Evolutionary conservation across 2,113 vertebrate species (phyloP).

Genomic region (Tyrannus savana): DNA sequence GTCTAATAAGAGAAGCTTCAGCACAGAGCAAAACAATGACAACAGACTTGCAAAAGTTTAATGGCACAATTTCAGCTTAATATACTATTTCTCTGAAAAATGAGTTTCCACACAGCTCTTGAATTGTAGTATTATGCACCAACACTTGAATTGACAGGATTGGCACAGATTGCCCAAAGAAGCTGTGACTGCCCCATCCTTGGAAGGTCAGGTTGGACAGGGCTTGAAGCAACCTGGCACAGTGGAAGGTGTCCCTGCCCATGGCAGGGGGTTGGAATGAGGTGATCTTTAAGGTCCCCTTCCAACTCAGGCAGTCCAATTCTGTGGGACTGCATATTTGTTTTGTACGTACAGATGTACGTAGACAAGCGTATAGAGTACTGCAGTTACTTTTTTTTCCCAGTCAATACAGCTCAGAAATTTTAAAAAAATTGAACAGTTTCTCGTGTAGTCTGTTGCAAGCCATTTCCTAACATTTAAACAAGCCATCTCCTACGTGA

Average conservation of each 20-base stretch:
- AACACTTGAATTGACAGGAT: not conserved
- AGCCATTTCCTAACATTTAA: not conserved
- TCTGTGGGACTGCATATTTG: not conserved
- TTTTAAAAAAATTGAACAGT: not conserved
- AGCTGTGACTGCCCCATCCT: not conserved
- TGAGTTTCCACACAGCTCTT: accelerated
- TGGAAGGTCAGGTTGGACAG: accelerated
- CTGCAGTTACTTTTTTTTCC: not conserved
- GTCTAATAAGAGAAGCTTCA: not conserved
- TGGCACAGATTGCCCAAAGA: not conserved
- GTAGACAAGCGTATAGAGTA: not conserved
- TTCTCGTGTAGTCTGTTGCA: not conserved
- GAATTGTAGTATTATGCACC: not conserved
- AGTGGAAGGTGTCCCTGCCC: not conserved
- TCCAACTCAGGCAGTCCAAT: not conserved
- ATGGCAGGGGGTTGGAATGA: not conserved
- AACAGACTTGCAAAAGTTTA: not conserved
- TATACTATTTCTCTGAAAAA: not conserved
- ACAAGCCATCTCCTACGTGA: not conserved
- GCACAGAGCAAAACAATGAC: not conserved
- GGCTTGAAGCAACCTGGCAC: not conserved
- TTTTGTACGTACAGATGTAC: not conserved
- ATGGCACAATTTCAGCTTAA: not conserved
- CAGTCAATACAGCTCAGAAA: not conserved
- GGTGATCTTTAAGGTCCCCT: not conserved